phyloP scores from a whole-genome alignment of 2,888 invertebrate genomes.

The Eutolmus rufibarbis region DNA sequence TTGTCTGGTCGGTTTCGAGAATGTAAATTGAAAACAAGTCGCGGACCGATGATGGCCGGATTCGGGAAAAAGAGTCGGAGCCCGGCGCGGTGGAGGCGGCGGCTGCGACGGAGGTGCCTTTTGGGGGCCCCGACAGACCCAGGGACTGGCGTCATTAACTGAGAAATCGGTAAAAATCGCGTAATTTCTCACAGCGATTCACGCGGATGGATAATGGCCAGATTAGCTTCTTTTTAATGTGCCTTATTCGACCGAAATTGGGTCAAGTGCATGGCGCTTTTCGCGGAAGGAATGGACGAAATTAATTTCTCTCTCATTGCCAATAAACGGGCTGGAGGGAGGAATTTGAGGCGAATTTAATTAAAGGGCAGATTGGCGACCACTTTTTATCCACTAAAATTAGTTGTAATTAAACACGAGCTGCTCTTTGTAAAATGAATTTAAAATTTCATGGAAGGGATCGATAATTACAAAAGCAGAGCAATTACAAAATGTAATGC shows the following conservation, averaged over 20 bases:
- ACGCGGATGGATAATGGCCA: background rate
- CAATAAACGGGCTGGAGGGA: background rate
- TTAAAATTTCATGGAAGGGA: too few relatives aligned
- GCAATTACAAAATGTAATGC: too few relatives aligned
- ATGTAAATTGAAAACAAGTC: constrained; percentile 26
- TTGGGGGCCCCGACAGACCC: background rate
- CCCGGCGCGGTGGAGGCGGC: background rate
- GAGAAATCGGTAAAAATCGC: background rate
- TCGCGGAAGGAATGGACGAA: background rate
- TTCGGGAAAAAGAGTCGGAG: background rate
- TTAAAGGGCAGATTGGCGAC: background rate
- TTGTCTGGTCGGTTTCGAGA: background rate
- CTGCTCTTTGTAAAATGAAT: background rate
- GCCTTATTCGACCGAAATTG: background rate
- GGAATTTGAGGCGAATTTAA: background rate
- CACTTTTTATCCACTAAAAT: background rate
- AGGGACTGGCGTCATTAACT: background rate
- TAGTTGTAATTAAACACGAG: background rate
- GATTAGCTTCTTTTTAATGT: background rate
- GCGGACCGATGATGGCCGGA: background rate
- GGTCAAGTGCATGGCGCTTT: background rate
- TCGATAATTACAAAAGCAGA: too few relatives aligned
- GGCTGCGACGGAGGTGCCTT: background rate
- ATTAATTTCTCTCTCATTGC: background rate
- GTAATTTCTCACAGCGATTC: background rate